A percentile compares a stretch with the other conserved stretches of the same genome.
Evolutionary conservation across 2,797 vertebrate species (phyloP).

Genomic region (Microctenopoma stevenorrisi): DNA sequence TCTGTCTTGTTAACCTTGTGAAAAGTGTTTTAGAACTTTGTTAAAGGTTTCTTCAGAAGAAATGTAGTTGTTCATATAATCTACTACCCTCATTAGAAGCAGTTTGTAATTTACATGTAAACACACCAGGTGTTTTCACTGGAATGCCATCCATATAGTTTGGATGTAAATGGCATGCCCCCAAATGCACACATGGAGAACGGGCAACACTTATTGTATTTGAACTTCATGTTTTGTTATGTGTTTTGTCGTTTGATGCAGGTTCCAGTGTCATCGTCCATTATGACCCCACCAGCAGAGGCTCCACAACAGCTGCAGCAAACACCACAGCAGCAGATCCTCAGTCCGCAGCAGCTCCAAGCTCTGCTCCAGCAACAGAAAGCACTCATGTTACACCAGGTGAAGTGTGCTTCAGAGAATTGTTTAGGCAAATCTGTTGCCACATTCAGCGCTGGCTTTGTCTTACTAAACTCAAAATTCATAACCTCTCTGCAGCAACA

Average conservation of each 20-base stretch:
- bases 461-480: background rate
- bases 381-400: conserved; percentile 99
- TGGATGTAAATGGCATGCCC: background rate
- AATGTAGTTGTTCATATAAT: background rate
- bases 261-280: conserved; percentile 93
- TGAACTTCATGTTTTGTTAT: background rate
- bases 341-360: conserved; percentile 97
- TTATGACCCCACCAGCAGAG: conserved; percentile 98
- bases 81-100: background rate
- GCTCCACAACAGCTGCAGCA: conserved; percentile 96
- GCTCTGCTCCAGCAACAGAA: conserved; percentile 98
- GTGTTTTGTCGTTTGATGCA: conserved; percentile 52
- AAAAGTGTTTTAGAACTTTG: background rate
- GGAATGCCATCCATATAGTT: background rate
- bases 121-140: conserved; percentile 2
- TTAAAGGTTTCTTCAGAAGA: background rate
- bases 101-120: conserved; percentile 32
- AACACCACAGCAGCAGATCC: conserved; percentile 94
- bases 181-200: background rate
- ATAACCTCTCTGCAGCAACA: conserved; percentile 89
- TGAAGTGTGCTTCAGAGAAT: conserved; percentile 57
- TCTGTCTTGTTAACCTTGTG: background rate
- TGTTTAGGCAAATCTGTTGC: background rate
- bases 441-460: background rate
- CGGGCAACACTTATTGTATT: background rate